phyloP scores from a whole-genome alignment of 2,113 vertebrate species.

The Porphyrio hochstetteri region DNA sequence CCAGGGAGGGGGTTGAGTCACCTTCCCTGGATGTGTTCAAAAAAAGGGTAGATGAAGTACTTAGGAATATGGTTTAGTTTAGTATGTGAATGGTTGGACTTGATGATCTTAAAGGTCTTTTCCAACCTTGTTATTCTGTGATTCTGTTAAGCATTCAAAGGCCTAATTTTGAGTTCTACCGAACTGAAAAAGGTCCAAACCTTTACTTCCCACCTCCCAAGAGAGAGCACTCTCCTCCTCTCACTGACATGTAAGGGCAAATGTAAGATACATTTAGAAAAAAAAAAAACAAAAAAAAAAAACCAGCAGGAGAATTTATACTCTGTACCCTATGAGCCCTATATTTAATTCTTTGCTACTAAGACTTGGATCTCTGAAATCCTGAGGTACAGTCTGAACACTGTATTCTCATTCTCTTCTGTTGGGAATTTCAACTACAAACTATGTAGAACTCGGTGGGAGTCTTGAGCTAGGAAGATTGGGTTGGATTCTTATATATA shows the following conservation, averaged over 20 bases:
- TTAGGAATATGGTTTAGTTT: too few relatives aligned
- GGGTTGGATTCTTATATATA: neutral
- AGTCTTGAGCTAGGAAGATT: neutral
- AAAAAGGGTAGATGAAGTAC: too few relatives aligned
- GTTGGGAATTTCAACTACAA: neutral
- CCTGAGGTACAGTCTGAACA: neutral
- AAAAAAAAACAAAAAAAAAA: neutral
- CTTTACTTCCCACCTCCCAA: neutral
- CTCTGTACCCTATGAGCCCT: neutral
- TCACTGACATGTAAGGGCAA: neutral
- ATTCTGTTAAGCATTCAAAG: neutral
- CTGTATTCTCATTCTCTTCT: neutral
- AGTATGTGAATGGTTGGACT: too few relatives aligned
- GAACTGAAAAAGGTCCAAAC: neutral
- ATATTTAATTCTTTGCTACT: neutral
- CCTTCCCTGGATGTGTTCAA: too few relatives aligned
- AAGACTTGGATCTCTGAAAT: neutral
- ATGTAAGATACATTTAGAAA: neutral
- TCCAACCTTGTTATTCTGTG: too few relatives aligned
- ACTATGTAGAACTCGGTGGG: neutral
- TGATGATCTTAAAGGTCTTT: too few relatives aligned
- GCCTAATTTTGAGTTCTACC: neutral
- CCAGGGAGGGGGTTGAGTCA: too few relatives aligned
- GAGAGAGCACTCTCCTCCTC: neutral
- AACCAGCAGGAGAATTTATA: neutral